Base-by-base conservation (phyloP, 2,797 vertebrate species). In the Gallinago solitaria region DNA sequence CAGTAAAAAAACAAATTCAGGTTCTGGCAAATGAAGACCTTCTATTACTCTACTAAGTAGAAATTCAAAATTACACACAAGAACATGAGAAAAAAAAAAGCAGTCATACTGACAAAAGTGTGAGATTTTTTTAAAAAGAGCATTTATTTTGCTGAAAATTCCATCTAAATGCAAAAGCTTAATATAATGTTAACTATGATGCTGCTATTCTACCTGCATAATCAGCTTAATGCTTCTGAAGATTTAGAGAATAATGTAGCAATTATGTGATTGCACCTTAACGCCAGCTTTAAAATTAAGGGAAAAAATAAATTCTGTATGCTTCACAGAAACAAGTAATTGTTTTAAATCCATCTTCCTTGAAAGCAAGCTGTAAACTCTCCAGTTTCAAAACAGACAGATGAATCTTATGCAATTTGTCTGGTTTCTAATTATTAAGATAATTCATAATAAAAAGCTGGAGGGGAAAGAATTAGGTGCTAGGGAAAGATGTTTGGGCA, bases 391-490 rank as follows among this genome's bases (percentile, higher is more conserved):
- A 75, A 94, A 81, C 30, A 85, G 80, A 77, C 48, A 78, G 71
- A 94, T 75, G 37, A 89, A 89, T 93, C 68, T 69, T 43, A 75
- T 16, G 71, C 64, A 89, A 92, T 95, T 92, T 95, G 51, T 82
- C 68, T 77, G 30, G 65, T 89, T 94, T 84, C 43, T 65, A 88
- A 88, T 68, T 74, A 89, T 93, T 83, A 88, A 78, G 75, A 83
- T 81, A 83, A 83, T 86, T 59, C 25, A 21, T 63, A 84, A 41
- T 50, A 39, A 92, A 92, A 91, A 87, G 51, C 74, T 37, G 7
- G n/a, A 86, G 50, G 83, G 37, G 79, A 37, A 47, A 85, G 50
- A 91, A 90, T 73, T 92, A 95, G 96, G 89, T 93, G 93, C 90
- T 79, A 91, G 37, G 33, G 54, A 51, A 48, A 73, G 73, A 96